These are phyloP conservation scores for Frankliniella intonsa DNA, from an alignment of 2,888 invertebrate species.

Conservation along the genomic window DNA sequence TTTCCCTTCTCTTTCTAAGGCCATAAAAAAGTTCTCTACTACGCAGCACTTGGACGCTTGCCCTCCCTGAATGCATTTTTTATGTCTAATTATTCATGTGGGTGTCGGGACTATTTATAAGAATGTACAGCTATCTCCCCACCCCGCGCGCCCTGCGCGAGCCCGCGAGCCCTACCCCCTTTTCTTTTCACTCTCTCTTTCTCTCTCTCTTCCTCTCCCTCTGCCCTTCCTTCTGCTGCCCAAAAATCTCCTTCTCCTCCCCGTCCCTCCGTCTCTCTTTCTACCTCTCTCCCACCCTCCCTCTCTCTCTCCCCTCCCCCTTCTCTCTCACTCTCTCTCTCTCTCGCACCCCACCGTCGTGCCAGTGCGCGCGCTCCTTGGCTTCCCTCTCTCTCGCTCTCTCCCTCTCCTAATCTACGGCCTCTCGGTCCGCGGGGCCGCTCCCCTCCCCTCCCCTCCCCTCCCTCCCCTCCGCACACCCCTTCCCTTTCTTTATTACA, in stretches of 20 bases:
- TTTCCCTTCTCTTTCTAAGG: conserved; percentile 3
- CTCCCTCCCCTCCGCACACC: not conserved
- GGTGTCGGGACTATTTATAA: conserved; percentile 25
- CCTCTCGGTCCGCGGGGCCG: not conserved
- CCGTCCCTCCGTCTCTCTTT: too few relatives aligned
- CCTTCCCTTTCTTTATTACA: conserved; percentile 22
- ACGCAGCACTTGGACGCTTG: conserved; percentile 21
- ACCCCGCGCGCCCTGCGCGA: not conserved
- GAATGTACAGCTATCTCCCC: conserved; percentile 17
- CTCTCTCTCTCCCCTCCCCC: not conserved
- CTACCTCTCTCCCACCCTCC: too few relatives aligned
- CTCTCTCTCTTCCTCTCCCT: not conserved
- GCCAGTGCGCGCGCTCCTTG: not conserved
- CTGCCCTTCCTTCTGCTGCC: too few relatives aligned
- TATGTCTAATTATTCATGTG: conserved; percentile 27
- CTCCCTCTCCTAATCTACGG: conserved; percentile 5
- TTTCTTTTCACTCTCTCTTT: not conserved
- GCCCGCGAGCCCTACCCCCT: not conserved
- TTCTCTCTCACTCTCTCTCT: not conserved
- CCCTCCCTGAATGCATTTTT: conserved; percentile 24
- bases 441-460: not conserved
- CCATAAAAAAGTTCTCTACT: conserved; percentile 16
- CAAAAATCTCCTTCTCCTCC: not conserved
- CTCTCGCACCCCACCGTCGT: too few relatives aligned
- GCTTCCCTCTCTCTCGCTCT: not conserved